Evolutionary conservation across 2,888 invertebrate species (phyloP).

Genomic region (Nymphalis polychloros): DNA sequence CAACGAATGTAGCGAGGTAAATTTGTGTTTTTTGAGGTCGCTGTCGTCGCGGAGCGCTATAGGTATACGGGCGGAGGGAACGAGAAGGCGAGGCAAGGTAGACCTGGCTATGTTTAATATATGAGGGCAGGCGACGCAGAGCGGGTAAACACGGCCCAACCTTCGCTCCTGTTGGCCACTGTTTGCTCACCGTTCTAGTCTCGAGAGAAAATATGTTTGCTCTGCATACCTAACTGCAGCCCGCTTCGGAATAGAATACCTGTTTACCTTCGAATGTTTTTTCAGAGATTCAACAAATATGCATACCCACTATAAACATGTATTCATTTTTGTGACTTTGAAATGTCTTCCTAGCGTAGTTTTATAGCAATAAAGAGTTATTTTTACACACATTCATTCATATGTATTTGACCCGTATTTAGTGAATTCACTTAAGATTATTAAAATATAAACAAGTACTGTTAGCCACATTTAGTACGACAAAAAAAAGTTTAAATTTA

Average conservation of each 20-base stretch:
- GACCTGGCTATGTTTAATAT: slow-evolving; percentile 77
- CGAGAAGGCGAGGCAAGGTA: slow-evolving; percentile 55
- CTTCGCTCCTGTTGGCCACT: slow-evolving; percentile 72
- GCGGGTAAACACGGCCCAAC: slow-evolving; percentile 74
- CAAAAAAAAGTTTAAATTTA: slow-evolving; percentile 4
- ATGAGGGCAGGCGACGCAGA: slow-evolving; percentile 79
- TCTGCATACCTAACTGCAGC: slow-evolving; percentile 74
- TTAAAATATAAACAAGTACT: neutral
- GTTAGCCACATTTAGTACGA: neutral
- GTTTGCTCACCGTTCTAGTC: slow-evolving; percentile 78
- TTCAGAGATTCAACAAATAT: slow-evolving; percentile 62
- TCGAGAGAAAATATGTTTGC: slow-evolving; percentile 81
- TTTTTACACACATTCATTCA: neutral
- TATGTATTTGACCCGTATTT: neutral
- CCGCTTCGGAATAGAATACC: slow-evolving; percentile 56
- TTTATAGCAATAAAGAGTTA: neutral
- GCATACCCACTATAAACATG: slow-evolving; percentile 6
- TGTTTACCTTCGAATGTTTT: slow-evolving; percentile 75
- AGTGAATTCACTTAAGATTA: neutral
- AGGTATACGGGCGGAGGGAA: slow-evolving; percentile 46
- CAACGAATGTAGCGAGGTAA: slow-evolving; percentile 37
- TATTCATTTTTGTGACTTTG: slow-evolving; percentile 2
- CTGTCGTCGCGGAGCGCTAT: slow-evolving; percentile 35
- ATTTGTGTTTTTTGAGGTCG: slow-evolving; percentile 47
- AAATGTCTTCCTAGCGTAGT: neutral